Conservation (phyloP, 1,140 invertebrate genomes). For the Calosoma granatense region DNA sequence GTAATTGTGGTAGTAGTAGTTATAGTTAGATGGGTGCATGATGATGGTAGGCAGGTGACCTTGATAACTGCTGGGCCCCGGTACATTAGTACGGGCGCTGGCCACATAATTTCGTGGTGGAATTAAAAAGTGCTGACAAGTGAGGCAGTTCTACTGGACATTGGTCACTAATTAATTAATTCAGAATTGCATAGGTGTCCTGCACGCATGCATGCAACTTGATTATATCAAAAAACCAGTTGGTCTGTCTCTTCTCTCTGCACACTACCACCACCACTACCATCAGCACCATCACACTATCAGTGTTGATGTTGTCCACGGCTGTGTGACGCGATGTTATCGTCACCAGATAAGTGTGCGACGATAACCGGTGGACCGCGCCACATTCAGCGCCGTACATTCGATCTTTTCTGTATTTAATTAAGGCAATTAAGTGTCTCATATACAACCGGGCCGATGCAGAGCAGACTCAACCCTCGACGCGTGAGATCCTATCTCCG, state of each 20-base stretch:
- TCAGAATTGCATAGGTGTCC: neutral
- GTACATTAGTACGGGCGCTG: too few relatives aligned
- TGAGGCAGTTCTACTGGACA: neutral
- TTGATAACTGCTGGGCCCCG: too few relatives aligned
- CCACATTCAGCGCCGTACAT: constrained; percentile 18
- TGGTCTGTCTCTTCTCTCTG: too few relatives aligned
- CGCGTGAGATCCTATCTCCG: too few relatives aligned
- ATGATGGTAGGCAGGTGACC: too few relatives aligned
- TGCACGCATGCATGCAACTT: neutral
- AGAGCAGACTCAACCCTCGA: too few relatives aligned
- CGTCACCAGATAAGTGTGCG: constrained; percentile 25
- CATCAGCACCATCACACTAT: too few relatives aligned
- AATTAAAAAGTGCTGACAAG: neutral
- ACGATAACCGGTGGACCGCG: neutral
- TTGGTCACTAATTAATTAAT: neutral
- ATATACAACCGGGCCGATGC: constrained; percentile 31
- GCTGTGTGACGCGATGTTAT: neutral
- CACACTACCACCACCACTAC: too few relatives aligned
- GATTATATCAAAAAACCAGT: neutral
- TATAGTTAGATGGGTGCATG: too few relatives aligned
- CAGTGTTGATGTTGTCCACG: too few relatives aligned
- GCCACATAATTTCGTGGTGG: neutral
- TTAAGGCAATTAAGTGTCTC: constrained; percentile 32
- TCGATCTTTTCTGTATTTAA: constrained; percentile 31
- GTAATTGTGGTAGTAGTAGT: too few relatives aligned